A percentile compares a stretch with the other conserved stretches of the same genome.
Conservation (phyloP, 2,888 invertebrate genomes). For the Thymelicus acteon region DNA sequence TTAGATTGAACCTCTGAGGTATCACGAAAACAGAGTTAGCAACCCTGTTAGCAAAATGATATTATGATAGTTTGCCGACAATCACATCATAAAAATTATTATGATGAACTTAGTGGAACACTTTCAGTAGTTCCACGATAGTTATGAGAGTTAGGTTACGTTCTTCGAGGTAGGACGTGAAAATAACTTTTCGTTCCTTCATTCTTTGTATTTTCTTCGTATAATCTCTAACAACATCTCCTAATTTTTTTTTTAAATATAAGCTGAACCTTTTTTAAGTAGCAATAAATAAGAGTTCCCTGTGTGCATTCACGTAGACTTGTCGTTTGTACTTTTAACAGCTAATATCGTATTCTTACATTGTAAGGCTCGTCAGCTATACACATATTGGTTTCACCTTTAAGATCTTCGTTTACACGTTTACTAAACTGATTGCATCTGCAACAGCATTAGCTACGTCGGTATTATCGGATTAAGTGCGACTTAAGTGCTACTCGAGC, state of each 20-base stretch:
- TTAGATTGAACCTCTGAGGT: no score
- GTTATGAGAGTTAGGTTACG: no score
- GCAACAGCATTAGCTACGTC: conserved; percentile 3
- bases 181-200: no score
- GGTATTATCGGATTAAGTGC: neutral
- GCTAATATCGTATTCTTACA: neutral
- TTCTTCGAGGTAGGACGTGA: no score
- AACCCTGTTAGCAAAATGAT: no score
- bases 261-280: neutral
- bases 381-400: neutral
- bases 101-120: no score
- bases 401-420: neutral
- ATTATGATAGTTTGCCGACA: no score
- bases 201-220: no score
- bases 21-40: no score
- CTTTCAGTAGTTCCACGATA: no score
- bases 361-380: neutral
- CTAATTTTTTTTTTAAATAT: neutral
- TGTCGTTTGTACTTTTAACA: neutral
- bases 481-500: neutral
- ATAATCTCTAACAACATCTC: neutral
- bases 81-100: no score
- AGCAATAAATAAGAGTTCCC: conserved; percentile 1
- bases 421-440: conserved; percentile 5
- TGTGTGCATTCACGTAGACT: no score